Evolutionary conservation across 1,140 invertebrate species (phyloP), one percentile per base, ranked within the genome.

Genomic region (Drosophila nigromelanica): DNA sequence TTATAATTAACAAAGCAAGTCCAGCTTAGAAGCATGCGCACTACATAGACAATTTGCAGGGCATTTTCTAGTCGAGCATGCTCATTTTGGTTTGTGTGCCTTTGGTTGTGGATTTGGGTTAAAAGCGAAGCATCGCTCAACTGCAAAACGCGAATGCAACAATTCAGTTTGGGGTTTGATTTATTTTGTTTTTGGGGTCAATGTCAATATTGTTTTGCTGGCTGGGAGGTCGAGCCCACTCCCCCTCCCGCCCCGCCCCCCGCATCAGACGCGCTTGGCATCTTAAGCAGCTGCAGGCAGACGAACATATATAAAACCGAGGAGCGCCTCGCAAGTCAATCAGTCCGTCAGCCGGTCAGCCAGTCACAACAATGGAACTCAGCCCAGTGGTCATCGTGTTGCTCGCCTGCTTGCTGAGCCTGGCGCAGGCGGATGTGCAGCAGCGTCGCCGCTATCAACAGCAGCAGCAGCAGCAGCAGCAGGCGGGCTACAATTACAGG

Each of bases 171-270:
- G 43, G 45, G 30, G 60, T 58, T 45, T 18, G 40, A 40, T 85
- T 83, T 72, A 86, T 54, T 58, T 45, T 14, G 37, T 43, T 85
- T 83, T 75, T 86, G 74, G 74, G 82, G 81, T 86, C 81, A 86
- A 81, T 86, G 82, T 81, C 81, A 86, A 78, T 50, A 45, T 43
- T 62, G 78, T 61, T 74, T 80, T 71, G 76, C 33, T 48, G 35
- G 21, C 8, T 15, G 24, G 5, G 52, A 67, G 63, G 58, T 68
- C 63, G 67, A 10, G 14, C 47, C 45, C 5, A 0, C 18, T n/a
- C 35, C 24, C 7, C 54, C 5, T 7, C 27, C 0, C 54, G 21
- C 21, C 43, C 52, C 2, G 0, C 15, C 5, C 11, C 24, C 24
- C 11, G 12, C 21, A 21, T 3, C 56, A 18, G 21, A 42, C 66